Conservation (phyloP, 2,888 invertebrate genomes). For the Teleogryllus oceanicus region DNA sequence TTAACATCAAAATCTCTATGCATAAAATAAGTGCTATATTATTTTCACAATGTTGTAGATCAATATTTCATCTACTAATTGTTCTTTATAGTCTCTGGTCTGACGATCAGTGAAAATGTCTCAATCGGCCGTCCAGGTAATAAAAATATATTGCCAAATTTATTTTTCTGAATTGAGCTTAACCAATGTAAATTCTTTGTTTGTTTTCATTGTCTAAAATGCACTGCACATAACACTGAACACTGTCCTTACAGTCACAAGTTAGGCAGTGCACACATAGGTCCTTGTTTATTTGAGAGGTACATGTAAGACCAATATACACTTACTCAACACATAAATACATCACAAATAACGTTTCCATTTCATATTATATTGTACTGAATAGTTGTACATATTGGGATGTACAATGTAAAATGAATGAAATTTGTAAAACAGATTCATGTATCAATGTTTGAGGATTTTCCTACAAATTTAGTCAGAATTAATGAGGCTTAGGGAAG, state of each 20-base stretch:
- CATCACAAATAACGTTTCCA: neutral
- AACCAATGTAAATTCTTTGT: neutral
- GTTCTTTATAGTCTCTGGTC: neutral
- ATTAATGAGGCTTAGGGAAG: neutral
- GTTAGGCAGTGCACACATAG: neutral
- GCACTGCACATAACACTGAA: neutral
- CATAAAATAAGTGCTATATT: neutral
- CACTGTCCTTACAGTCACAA: neutral
- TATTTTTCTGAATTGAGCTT: slow-evolving; percentile 7
- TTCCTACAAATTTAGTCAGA: neutral
- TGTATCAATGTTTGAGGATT: neutral
- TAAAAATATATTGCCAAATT: neutral
- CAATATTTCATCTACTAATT: neutral
- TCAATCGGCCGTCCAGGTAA: neutral
- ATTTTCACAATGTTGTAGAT: neutral
- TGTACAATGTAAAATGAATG: too few relatives aligned
- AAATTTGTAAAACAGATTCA: neutral
- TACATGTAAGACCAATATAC: slow-evolving; percentile 1
- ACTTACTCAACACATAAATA: slow-evolving; percentile 2
- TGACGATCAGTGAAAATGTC: neutral
- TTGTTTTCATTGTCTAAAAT: neutral
- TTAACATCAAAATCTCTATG: neutral
- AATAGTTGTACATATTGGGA: neutral
- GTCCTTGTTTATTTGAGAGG: neutral
- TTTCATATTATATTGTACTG: slow-evolving; percentile 5